Evolutionary conservation across 2,888 invertebrate species (phyloP), one percentile per base, ranked within the genome.

Genomic region (Taphrorychus bicolor): DNA sequence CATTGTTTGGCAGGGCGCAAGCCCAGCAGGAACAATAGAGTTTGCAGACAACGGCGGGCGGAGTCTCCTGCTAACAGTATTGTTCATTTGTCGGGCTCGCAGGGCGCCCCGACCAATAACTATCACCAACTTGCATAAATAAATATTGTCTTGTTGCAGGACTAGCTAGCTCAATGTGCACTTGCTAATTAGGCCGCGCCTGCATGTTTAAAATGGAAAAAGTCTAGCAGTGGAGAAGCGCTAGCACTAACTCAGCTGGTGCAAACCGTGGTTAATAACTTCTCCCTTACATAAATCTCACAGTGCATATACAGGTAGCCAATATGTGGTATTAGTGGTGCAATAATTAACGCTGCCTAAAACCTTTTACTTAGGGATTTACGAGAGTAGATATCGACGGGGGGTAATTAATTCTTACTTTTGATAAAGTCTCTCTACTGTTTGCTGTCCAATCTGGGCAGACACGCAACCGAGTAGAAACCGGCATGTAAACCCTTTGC

Each of bases 1-100:
- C 70, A 81, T 81, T 81, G 81, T 81, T 79, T 74, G 75, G 73
- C 73, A 76, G 75, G 77, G 82, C 82, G 82, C 82, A 82, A 76
- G 74, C 81, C 78, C 81, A 72, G 76, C 77, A 76, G 77, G 76
- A 81, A 81, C 81, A 81, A 81, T 81, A 80, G 79, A 78, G 75
- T 74, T 74, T 73, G 77, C 80, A 79, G 80, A 81, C 81, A 81
- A 81, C 80, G 69, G 79, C 79, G 76, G 82, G 82, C 81, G 81
- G 77, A 76, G 81, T 76, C 76, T 78, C 76, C 76, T 74, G 76
- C 77, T 76, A 79, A 77, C 81, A 78, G 81, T 81, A 82, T 82
- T 82, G 82, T 82, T 82, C 82, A 81, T 81, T 82, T 82, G 81
- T 80, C 79, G 76, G 78, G 73, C 73, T 73, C 76, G 74, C 76